These are phyloP conservation scores for Hepsetus odoe DNA, from an alignment of 2,113 vertebrate genomes.

Conservation along the genomic window DNA sequence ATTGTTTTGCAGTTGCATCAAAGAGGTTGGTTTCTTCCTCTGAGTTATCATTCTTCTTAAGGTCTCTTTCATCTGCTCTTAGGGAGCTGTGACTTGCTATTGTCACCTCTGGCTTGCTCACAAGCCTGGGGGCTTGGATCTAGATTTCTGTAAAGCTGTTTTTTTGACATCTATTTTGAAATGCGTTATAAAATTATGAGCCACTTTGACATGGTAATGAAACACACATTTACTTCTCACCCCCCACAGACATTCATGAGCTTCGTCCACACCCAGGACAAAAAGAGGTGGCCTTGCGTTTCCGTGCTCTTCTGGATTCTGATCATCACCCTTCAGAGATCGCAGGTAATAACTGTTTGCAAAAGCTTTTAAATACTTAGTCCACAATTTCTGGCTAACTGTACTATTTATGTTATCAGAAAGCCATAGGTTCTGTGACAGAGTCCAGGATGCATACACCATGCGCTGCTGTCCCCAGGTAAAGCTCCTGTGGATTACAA, in stretches of 20 bases:
- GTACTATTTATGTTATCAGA: constrained; percentile 72
- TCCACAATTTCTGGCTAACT: constrained; percentile 10
- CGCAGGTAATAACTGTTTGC: constrained; percentile 79
- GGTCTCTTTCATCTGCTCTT: no score
- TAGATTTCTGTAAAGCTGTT: no score
- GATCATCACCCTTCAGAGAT: constrained; percentile 98
- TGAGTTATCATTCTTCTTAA: no score
- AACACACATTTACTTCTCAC: constrained; percentile 19
- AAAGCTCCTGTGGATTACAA: constrained; percentile 39
- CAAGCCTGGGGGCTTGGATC: no score
- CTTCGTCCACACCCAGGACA: constrained; percentile 93
- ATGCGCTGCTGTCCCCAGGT: constrained; percentile 98
- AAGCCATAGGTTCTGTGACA: constrained; percentile 95
- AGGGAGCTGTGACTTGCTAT: no score
- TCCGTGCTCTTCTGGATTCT: constrained; percentile 93
- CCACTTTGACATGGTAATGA: not conserved
- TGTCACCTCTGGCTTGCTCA: no score
- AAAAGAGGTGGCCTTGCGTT: constrained; percentile 90
- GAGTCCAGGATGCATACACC: constrained; percentile 96
- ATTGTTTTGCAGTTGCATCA: no score
- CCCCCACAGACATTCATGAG: constrained; percentile 85
- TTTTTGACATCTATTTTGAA: no score
- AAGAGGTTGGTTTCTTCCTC: no score
- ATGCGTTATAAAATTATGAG: no score
- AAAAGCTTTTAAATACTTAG: not conserved